These are phyloP conservation scores for Antheraea yamamai DNA, from an alignment of 2,888 invertebrate genomes.

Conservation along the genomic window DNA sequence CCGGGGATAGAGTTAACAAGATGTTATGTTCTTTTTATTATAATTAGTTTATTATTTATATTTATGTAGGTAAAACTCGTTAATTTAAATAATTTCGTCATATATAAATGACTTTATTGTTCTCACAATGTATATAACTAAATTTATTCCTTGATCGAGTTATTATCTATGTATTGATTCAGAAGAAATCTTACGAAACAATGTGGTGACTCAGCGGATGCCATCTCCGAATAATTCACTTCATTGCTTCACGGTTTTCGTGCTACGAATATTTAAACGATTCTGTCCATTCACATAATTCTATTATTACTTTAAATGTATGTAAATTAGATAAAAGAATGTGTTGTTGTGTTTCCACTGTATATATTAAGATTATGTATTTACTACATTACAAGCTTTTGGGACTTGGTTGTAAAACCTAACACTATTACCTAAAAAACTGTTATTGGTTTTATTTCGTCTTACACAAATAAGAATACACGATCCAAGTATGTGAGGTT, in stretches of 20 bases:
- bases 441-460: no score
- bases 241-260: background rate
- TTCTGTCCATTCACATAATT: background rate
- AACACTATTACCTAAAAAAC: no score
- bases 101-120: no score
- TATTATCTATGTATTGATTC: background rate
- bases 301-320: background rate
- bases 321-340: slow-evolving; percentile 5
- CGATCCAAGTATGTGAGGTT: background rate
- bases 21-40: no score
- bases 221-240: background rate
- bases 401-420: no score
- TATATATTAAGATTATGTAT: background rate
- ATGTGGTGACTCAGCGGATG: slow-evolving; percentile 4
- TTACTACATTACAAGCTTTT: background rate
- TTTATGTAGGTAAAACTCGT: no score
- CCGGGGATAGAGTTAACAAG: no score
- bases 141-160: background rate
- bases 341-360: background rate
- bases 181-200: background rate
- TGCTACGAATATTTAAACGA: background rate
- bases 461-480: background rate
- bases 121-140: no score
- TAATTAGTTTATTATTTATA: no score
- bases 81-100: no score